Evolutionary conservation across 2,113 vertebrate genomes (phyloP).

Genomic region (Lampris incognitus): DNA sequence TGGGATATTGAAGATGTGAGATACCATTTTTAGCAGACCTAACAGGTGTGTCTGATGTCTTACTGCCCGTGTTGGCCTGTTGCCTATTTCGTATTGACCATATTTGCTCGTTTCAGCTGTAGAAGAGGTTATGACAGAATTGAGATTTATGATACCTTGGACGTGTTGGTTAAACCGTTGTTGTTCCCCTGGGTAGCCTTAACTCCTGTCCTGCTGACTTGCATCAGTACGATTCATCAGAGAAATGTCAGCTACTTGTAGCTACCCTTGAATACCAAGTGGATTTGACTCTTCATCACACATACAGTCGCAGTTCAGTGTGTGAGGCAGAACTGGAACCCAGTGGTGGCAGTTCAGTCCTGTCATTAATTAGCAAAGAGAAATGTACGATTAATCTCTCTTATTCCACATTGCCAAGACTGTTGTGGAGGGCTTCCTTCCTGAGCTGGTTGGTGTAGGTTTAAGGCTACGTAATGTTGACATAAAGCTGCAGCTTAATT

Average conservation of each 20-base stretch:
- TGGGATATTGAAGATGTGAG: neutral
- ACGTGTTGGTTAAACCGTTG: constrained; percentile 2
- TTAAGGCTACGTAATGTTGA: neutral
- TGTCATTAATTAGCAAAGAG: neutral
- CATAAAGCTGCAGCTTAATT: neutral
- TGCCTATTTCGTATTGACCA: neutral
- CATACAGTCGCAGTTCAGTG: neutral
- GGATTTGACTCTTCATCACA: neutral
- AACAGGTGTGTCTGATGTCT: neutral
- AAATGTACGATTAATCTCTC: neutral
- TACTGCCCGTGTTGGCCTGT: neutral
- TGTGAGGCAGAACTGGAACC: neutral
- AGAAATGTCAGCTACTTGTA: constrained; percentile 10
- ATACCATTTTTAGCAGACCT: neutral
- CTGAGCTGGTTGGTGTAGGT: neutral
- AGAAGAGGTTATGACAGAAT: neutral
- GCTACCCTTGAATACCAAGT: constrained; percentile 3
- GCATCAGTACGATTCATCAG: constrained; percentile 16
- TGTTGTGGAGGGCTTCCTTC: neutral
- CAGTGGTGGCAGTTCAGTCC: neutral
- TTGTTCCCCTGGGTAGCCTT: neutral
- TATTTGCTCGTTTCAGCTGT: constrained; percentile 11
- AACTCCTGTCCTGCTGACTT: constrained; percentile 24
- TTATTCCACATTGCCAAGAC: neutral
- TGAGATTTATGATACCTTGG: constrained; percentile 14